Percentiles rank a stretch among this genome's conserved stretches.
Conservation (phyloP, 2,113 vertebrate genomes). For the Nansenia antarctica region DNA sequence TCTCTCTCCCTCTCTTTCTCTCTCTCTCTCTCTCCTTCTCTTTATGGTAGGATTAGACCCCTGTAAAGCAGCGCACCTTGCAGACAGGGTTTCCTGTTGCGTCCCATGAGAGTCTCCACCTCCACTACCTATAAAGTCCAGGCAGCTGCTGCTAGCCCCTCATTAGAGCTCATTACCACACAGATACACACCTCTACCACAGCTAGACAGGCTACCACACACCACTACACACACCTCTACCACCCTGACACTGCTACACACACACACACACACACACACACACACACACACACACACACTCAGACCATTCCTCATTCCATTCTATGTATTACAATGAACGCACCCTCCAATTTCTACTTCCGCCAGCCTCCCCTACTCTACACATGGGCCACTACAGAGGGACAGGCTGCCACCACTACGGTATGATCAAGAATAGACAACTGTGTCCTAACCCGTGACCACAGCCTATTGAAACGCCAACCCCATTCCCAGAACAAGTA, state of each 20-base stretch:
- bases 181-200: slow-evolving; percentile 20
- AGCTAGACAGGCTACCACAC: slow-evolving; percentile 7
- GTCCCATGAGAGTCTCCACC: slow-evolving; percentile 48
- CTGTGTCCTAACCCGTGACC: too few species aligned
- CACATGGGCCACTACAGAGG: too few species aligned
- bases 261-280: not conserved
- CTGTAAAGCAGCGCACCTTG: slow-evolving; percentile 61
- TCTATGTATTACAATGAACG: too few species aligned
- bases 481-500: too few species aligned
- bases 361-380: too few species aligned
- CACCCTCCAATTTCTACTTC: too few species aligned
- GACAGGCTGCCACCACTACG: not conserved
- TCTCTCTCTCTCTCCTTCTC: slow-evolving; percentile 33
- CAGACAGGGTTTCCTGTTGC: slow-evolving; percentile 56
- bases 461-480: too few species aligned
- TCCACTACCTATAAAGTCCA: slow-evolving; percentile 61
- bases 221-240: not conserved
- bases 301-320: too few species aligned
- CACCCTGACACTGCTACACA: not conserved
- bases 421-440: not conserved
- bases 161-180: slow-evolving; percentile 55
- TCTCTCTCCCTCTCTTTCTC: slow-evolving; percentile 35
- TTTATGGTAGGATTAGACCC: slow-evolving; percentile 58
- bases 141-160: slow-evolving; percentile 55
- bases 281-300: too few species aligned